Evolutionary conservation across 2,888 invertebrate species (phyloP).

Genomic region (Eupithecia subfuscata): DNA sequence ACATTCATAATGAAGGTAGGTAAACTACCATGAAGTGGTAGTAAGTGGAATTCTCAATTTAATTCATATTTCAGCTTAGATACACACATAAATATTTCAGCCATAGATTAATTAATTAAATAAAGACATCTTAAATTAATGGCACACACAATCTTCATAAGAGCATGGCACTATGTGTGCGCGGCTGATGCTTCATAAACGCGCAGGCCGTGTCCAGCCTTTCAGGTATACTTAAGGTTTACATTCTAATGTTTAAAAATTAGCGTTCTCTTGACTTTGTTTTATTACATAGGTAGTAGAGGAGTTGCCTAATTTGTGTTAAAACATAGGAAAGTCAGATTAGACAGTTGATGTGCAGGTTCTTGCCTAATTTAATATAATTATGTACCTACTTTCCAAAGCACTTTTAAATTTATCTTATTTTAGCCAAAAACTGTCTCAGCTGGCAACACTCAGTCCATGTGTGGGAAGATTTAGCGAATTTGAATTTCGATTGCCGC

Average conservation of each 20-base stretch:
- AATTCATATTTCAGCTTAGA: too few species aligned
- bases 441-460: conserved; percentile 46
- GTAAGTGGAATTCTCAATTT: too few species aligned
- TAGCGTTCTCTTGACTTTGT: not conserved
- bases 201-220: too few species aligned
- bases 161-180: too few species aligned
- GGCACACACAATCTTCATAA: too few species aligned
- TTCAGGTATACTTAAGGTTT: too few species aligned
- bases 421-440: not conserved
- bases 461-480: conserved; percentile 83
- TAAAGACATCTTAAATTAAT: too few species aligned
- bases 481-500: conserved; percentile 82
- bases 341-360: not conserved
- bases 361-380: not conserved
- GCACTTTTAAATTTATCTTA: not conserved
- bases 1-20: too few species aligned
- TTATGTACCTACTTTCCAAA: not conserved
- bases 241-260: not conserved
- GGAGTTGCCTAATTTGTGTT: not conserved
- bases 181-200: too few species aligned
- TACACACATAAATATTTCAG: too few species aligned
- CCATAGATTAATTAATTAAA: too few species aligned
- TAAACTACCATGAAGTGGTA: not conserved
- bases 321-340: not conserved
- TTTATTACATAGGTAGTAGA: not conserved